Base-by-base conservation (phyloP, 2,113 vertebrate species). In the Syrmaticus mikado region DNA sequence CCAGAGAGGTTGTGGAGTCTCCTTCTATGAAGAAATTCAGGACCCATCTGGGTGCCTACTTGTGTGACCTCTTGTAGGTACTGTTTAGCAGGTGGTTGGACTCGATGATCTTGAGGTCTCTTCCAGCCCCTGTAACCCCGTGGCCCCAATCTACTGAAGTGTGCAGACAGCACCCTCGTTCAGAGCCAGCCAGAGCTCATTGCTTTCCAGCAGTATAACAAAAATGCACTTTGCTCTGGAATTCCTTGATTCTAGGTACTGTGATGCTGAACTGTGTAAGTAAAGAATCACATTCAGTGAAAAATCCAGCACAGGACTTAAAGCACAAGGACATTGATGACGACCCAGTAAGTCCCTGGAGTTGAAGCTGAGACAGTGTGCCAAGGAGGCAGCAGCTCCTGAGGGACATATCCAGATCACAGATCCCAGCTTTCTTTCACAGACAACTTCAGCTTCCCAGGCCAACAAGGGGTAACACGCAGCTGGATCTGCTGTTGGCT, bases 181-280 rank as follows among this genome's bases (percentile, higher is more conserved):
- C 67, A 40, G 50, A 24, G 58, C 30, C 24, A 34, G 60, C 14
- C 2, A 2, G 24, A 76, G 73, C 14, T 43, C 32, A 14, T 14
- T 40, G 43, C 38, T 52, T 43, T 32, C 43, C 52, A 46, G 43
- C 45, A 65, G 61, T 5, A 20, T 34, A 43, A 52, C 25, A 46
- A 22, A 67, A 55, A 58, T 8, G 52, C 45, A 60, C 34, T 53
- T 27, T 19, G 38, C 38, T 11, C 34, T 14, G 8, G 41, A 58
- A 45, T 30, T 65, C 64, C 77, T 71, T 11, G 0, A 43, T 65
- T 21, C 27, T 64, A 57, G 36, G 43, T 38, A 43, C 30, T 10
- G 36, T 1, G 36, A 24, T 13, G 19, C 7, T 2, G 0, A 68
- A 36, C 11, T 48, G 46, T 32, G 18, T 2, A 41, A 48, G 12